Conservation (phyloP, 2,113 vertebrate genomes). For the Empidonax traillii region DNA sequence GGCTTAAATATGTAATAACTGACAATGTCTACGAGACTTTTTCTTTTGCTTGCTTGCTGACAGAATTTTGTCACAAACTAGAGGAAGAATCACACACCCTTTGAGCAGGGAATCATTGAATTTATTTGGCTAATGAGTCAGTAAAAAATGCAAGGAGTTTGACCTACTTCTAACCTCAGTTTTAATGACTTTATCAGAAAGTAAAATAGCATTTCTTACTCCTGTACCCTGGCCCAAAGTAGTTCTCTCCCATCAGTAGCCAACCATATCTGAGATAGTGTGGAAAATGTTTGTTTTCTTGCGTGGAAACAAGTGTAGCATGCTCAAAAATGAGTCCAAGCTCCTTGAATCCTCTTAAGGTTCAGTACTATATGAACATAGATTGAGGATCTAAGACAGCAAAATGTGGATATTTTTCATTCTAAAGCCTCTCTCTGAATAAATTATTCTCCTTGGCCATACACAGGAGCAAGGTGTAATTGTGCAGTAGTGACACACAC, state of each 20-base stretch:
- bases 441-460: background rate
- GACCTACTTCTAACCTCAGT: background rate
- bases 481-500: accelerated
- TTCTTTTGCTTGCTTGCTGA: background rate
- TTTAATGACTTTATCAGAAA: background rate
- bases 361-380: background rate
- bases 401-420: background rate
- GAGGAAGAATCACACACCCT: background rate
- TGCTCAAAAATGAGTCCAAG: background rate
- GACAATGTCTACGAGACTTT: background rate
- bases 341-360: background rate
- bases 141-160: background rate
- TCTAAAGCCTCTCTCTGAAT: background rate
- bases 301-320: background rate
- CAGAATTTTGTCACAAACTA: background rate
- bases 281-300: background rate
- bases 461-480: background rate
- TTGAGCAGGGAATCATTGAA: background rate
- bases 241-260: background rate
- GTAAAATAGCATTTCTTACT: background rate
- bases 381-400: background rate
- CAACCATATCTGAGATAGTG: background rate
- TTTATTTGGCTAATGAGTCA: background rate
- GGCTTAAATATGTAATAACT: background rate
- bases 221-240: background rate